Evolutionary conservation across 2,797 vertebrate species (phyloP).

Genomic region (Crocodylus rhombifer): DNA sequence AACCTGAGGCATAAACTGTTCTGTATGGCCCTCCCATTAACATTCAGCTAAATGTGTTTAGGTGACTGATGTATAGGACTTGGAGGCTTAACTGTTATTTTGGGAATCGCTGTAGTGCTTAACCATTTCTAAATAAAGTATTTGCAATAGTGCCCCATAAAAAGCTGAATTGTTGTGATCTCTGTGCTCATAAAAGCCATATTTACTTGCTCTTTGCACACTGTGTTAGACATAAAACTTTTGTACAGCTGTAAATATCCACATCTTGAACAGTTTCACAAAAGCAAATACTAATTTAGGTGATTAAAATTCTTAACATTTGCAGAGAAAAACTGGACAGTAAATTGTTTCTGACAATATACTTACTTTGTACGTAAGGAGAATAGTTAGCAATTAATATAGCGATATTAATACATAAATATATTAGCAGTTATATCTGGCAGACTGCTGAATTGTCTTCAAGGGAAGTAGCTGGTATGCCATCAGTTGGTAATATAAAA

Average conservation of each 20-base stretch:
- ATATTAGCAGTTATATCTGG: not conserved
- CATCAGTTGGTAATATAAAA: not conserved
- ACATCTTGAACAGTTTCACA: not conserved
- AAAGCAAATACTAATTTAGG: not conserved
- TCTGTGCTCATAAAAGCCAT: not conserved
- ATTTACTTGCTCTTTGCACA: not conserved
- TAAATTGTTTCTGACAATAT: not conserved
- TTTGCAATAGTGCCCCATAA: not conserved
- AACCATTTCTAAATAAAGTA: not conserved
- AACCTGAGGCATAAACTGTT: not conserved
- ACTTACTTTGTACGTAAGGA: not conserved
- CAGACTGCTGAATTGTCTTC: not conserved
- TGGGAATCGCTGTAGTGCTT: not conserved
- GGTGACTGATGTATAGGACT: not conserved
- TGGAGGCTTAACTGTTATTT: not conserved
- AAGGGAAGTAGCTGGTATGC: not conserved
- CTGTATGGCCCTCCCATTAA: accelerated
- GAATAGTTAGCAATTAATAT: not conserved
- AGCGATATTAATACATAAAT: not conserved
- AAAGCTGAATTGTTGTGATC: not conserved
- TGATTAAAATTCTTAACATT: not conserved
- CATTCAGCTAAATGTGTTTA: not conserved
- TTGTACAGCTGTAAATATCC: not conserved
- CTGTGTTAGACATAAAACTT: not conserved
- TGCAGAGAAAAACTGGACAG: not conserved